Conservation (phyloP, 2,888 invertebrate species). For the Carabus problematicus region DNA sequence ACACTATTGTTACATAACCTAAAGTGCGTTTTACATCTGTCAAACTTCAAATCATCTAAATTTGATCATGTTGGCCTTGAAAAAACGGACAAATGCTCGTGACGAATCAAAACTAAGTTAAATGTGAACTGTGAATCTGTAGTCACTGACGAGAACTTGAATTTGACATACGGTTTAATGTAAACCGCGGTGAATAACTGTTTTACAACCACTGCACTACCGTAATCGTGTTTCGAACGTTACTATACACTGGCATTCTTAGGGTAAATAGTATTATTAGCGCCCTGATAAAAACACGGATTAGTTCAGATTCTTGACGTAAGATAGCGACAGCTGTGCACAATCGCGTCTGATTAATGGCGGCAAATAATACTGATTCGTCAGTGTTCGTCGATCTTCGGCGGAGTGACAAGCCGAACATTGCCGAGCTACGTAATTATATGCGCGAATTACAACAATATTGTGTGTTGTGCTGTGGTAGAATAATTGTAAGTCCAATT, state of each 20-base stretch:
- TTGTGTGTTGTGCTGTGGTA: not conserved
- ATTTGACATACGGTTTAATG: no score
- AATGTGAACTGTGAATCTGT: no score
- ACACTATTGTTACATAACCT: no score
- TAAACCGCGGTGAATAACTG: not conserved
- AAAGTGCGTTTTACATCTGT: no score
- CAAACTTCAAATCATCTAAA: no score
- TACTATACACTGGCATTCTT: slow-evolving; percentile 11
- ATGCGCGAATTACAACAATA: not conserved
- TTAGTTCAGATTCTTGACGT: slow-evolving; percentile 24
- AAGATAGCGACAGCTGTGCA: slow-evolving; percentile 10
- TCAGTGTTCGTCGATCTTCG: no score
- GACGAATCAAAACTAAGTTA: no score
- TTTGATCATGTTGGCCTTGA: no score
- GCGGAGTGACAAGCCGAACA: not conserved
- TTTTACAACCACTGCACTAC: not conserved
- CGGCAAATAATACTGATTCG: slow-evolving; percentile 28
- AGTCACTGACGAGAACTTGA: no score
- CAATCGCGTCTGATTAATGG: slow-evolving; percentile 27
- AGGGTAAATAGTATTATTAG: slow-evolving; percentile 29
- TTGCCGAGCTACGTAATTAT: not conserved
- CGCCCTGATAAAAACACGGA: slow-evolving; percentile 24
- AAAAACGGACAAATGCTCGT: no score
- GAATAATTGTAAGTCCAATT: no score
- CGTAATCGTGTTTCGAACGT: not conserved